phyloP scores from a whole-genome alignment of 35 echinoderm and acorn worm species.

The Nesometra sesokonis region DNA sequence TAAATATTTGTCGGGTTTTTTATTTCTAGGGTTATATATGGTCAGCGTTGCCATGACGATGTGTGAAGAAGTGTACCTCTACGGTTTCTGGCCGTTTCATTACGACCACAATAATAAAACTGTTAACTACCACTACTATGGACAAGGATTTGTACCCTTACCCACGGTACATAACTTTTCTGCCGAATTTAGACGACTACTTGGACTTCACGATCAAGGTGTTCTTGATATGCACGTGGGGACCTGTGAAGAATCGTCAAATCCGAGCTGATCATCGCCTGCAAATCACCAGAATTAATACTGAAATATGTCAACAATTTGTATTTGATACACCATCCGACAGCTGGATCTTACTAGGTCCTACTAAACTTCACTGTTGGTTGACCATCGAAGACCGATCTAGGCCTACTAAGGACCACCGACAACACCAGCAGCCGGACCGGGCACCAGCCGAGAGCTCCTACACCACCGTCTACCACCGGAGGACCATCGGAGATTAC shows the following conservation, averaged over 20 bases:
- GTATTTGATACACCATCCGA: too few relatives aligned
- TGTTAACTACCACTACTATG: background rate
- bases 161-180: background rate
- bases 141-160: background rate
- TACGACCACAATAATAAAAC: background rate
- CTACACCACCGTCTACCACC: too few relatives aligned
- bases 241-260: background rate
- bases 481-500: too few relatives aligned
- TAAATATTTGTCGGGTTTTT: background rate
- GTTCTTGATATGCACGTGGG: background rate
- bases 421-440: too few relatives aligned
- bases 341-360: too few relatives aligned
- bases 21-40: background rate
- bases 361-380: too few relatives aligned
- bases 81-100: background rate
- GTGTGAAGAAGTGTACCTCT: background rate
- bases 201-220: background rate
- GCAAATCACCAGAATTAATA: too few relatives aligned
- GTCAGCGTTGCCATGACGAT: background rate
- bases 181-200: background rate
- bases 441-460: too few relatives aligned
- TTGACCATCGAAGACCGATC: too few relatives aligned
- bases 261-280: too few relatives aligned
- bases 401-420: too few relatives aligned
- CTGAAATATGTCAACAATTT: too few relatives aligned